These are phyloP conservation scores for Hypsibius dujardini DNA, from an alignment of 1,140 invertebrate species.

Conservation along the genomic window DNA sequence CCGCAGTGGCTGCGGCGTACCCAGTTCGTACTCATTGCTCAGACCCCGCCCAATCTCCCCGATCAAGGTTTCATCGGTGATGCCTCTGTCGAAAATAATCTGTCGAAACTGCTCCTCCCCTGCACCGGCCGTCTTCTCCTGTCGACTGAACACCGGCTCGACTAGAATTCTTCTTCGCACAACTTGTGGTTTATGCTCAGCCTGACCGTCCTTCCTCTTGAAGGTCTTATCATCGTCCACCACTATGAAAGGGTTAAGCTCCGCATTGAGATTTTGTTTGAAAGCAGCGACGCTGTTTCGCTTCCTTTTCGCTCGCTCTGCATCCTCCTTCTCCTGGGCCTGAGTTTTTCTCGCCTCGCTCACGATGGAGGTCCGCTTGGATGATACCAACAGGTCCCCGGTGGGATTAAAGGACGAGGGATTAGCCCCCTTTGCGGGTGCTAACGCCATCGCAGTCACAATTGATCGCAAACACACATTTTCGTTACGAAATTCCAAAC, in stretches of 20 bases:
- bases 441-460: too few relatives aligned
- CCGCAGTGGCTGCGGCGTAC: neutral
- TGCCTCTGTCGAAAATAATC: conserved; percentile 5
- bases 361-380: too few relatives aligned
- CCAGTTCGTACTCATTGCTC: neutral
- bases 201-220: neutral
- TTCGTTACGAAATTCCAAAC: too few relatives aligned
- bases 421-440: too few relatives aligned
- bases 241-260: conserved; percentile 2
- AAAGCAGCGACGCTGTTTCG: neutral
- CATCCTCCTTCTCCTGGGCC: too few relatives aligned
- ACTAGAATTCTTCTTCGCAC: conserved; percentile 5
- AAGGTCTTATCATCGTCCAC: neutral
- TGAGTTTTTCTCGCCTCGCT: too few relatives aligned
- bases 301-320: too few relatives aligned
- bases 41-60: conserved; percentile 1
- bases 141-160: conserved; percentile 3
- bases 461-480: too few relatives aligned
- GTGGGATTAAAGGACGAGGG: too few relatives aligned
- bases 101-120: neutral
- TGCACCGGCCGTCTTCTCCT: neutral
- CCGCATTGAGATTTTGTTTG: neutral
- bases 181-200: neutral
- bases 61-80: neutral
- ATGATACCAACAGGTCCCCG: too few relatives aligned